A percentile compares a stretch with the other conserved stretches of the same genome.
Conservation (phyloP, 2,797 vertebrate genomes). For the Malacoctenus gilli region DNA sequence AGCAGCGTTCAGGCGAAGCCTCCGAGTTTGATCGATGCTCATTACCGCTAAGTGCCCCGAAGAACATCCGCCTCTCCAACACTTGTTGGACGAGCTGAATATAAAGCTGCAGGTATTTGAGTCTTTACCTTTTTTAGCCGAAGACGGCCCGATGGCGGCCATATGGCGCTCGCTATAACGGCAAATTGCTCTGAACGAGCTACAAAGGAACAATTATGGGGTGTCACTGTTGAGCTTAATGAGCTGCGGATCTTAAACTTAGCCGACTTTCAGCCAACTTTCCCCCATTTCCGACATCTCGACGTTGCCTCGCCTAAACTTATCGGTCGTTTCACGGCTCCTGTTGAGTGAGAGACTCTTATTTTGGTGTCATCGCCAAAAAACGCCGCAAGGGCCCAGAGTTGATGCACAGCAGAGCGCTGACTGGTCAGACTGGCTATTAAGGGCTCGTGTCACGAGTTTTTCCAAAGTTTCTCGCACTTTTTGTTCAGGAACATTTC, state of each 20-base stretch:
- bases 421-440: too few species aligned
- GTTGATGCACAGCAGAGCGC: too few species aligned
- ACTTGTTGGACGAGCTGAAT: slow-evolving; percentile 18
- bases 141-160: slow-evolving; percentile 4
- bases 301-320: too few species aligned
- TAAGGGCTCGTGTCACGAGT: too few species aligned
- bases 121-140: slow-evolving; percentile 2
- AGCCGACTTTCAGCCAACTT: neutral
- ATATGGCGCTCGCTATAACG: slow-evolving; percentile 17
- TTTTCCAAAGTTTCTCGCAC: too few species aligned
- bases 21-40: neutral
- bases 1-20: slow-evolving; percentile 6
- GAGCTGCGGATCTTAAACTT: neutral
- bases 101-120: slow-evolving; percentile 18
- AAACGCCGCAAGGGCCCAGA: too few species aligned
- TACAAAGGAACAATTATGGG: slow-evolving; percentile 18
- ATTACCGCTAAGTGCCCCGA: slow-evolving; percentile 2
- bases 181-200: slow-evolving; percentile 33
- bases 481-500: too few species aligned
- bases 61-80: slow-evolving; percentile 15
- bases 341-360: too few species aligned
- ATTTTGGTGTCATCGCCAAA: too few species aligned
- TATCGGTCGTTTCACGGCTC: too few species aligned
- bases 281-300: too few species aligned
- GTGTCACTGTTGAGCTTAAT: slow-evolving; percentile 1